Evolutionary conservation across 1,140 invertebrate genomes (phyloP).

Genomic region (Ylistrum balloti): DNA sequence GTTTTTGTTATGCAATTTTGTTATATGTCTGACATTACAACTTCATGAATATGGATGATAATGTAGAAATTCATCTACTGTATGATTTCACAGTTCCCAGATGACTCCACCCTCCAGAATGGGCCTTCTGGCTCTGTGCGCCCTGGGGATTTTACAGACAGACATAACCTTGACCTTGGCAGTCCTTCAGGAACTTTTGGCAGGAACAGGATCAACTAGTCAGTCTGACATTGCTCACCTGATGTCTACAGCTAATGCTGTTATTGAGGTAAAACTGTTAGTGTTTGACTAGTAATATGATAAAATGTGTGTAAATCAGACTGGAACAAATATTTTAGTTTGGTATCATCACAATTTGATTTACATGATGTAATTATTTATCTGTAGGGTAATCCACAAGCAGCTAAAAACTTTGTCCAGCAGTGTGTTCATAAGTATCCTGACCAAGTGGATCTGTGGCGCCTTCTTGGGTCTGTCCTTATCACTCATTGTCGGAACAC

Average conservation of each 20-base stretch:
- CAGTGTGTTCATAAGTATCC: neutral
- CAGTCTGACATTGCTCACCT: slow-evolving; percentile 56
- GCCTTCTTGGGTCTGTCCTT: slow-evolving; percentile 14
- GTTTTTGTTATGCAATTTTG: no score
- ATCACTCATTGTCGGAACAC: neutral
- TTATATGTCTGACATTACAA: no score
- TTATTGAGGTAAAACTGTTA: slow-evolving; percentile 48
- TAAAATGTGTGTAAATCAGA: no score
- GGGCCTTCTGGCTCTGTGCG: slow-evolving; percentile 87
- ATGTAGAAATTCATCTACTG: neutral
- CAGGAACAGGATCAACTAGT: slow-evolving; percentile 51
- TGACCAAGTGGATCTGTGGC: neutral
- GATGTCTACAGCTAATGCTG: slow-evolving; percentile 51
- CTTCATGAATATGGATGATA: no score
- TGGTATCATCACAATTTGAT: no score
- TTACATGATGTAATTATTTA: neutral
- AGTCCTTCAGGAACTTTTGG: slow-evolving; percentile 86
- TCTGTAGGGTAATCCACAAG: neutral
- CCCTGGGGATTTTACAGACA: slow-evolving; percentile 87
- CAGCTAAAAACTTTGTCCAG: slow-evolving; percentile 15
- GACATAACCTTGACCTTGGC: slow-evolving; percentile 86
- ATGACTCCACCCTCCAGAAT: slow-evolving; percentile 86
- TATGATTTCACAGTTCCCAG: slow-evolving; percentile 78
- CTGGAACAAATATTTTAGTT: no score
- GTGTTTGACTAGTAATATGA: no score